Evolutionary conservation across 2,113 vertebrate genomes (phyloP), one percentile per base, ranked within the genome.

Genomic region (Colius striatus): DNA sequence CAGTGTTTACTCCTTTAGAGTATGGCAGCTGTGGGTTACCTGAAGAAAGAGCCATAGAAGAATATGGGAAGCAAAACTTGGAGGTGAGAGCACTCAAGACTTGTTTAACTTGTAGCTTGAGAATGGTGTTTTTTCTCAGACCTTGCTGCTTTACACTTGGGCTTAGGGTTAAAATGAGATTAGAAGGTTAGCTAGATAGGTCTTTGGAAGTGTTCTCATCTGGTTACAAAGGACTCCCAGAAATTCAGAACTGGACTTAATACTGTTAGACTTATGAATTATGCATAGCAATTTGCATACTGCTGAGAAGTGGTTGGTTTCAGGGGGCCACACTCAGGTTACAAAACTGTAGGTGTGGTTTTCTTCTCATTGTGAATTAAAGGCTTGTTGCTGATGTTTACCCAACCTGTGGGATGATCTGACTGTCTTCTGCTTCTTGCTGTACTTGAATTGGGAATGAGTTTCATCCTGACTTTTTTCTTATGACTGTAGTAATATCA

Each of bases 1-100:
- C 99, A 0, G 99, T 99, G 30, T 99, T 99, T 97, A 99, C 99
- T 23, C 99, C 99, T 23, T 82, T 99, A 98, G 99, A 99, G 93
- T 99, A 99, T 38, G 99, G 99, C 43, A 97, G 98, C 97, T 99
- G 99, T 72, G 99, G 99, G 32, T 97, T 98, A 77, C 94, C 99
- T 19, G 99, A 99, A 97, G 99, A 99, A 84, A 98, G 60, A 91
- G 99, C 99, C 20, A 21, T 95, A 4, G 98, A 98, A 91, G 70
- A 98, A 21, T 98, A 98, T 13, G 98, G 98, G 25, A 73, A 98
- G 41, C 98, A 99, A 38, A 99, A 98, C 86, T 53, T 99, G 1
- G 99, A 99, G 97, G 99, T 99, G 96, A 95, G 96, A 76, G 22
- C 29, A 45, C 17, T 58, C 8, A 36, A 18, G 12, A 27, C 22